Evolutionary conservation across 2,888 invertebrate genomes (phyloP).

Genomic region (Rotaria macrura): DNA sequence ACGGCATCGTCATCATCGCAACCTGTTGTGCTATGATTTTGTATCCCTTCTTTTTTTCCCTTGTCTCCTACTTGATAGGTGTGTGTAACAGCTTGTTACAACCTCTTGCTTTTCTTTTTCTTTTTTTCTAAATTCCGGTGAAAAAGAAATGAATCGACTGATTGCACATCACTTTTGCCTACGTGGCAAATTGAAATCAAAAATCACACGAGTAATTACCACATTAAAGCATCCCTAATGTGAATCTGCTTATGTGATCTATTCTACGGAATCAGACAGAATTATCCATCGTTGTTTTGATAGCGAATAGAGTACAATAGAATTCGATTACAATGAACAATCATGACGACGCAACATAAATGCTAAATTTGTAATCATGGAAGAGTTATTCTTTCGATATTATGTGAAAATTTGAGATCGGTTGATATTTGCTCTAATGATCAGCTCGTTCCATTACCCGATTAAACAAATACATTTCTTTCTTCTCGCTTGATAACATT

Average conservation of each 20-base stretch:
- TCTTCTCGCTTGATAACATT: background rate
- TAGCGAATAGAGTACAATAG: background rate
- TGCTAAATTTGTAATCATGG: background rate
- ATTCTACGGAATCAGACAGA: background rate
- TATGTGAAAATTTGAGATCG: too few relatives aligned
- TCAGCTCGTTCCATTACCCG: too few relatives aligned
- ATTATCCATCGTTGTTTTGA: background rate
- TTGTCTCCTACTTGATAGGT: background rate
- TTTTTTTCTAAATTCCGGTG: background rate
- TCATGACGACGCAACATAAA: background rate
- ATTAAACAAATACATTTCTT: too few relatives aligned
- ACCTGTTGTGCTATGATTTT: background rate
- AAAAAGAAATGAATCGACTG: background rate
- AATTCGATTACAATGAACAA: background rate
- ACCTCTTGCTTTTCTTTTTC: background rate
- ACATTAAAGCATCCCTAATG: too few relatives aligned
- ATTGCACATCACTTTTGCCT: background rate
- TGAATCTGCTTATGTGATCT: background rate
- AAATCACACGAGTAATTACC: background rate
- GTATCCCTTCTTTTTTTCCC: background rate
- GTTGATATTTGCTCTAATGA: too few relatives aligned
- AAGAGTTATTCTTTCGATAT: background rate
- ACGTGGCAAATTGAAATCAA: background rate
- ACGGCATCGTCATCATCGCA: background rate
- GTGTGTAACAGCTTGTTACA: slow-evolving; percentile 17